Percentiles rank a stretch among this genome's conserved stretches.
Conservation (phyloP, 2,888 invertebrate genomes). For the Eupelmus urozonus region DNA sequence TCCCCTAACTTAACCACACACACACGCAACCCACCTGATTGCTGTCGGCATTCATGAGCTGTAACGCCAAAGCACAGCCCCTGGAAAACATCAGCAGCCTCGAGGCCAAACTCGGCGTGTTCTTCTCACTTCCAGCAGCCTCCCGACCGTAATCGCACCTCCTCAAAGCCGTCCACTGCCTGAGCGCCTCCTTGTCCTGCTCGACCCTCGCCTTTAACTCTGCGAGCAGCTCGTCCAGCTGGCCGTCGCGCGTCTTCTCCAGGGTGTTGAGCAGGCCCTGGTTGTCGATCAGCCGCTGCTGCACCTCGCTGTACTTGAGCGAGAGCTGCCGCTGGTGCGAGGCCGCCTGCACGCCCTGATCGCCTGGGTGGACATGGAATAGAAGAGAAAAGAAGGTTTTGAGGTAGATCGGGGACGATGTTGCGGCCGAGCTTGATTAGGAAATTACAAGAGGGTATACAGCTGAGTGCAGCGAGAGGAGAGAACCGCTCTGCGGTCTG, state of each 20-base stretch:
- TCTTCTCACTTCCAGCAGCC: constrained; percentile 71
- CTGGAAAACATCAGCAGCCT: constrained; percentile 86
- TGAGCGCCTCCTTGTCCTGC: constrained; percentile 92
- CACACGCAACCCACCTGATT: constrained; percentile 44
- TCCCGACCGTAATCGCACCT: constrained; percentile 69
- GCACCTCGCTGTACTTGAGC: constrained; percentile 90
- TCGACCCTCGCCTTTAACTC: constrained; percentile 89
- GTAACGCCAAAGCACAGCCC: constrained; percentile 86
- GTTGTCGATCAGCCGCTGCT: constrained; percentile 93
- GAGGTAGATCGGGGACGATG: background rate
- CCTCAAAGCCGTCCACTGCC: constrained; percentile 81
- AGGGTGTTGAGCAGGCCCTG: constrained; percentile 91
- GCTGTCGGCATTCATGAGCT: constrained; percentile 82
- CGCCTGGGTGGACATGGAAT: constrained; percentile 59
- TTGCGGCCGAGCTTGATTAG: background rate
- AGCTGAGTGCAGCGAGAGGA: too few species aligned
- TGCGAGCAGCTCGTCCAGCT: constrained; percentile 87
- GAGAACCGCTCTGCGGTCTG: background rate
- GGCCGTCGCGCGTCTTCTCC: constrained; percentile 83
- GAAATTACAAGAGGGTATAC: background rate
- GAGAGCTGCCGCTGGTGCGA: constrained; percentile 94
- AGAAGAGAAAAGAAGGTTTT: background rate
- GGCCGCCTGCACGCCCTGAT: constrained; percentile 76
- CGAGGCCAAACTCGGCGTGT: constrained; percentile 78
- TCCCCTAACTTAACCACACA: too few species aligned